Base-by-base conservation (phyloP, 1,140 invertebrate species). In the Danaus melanippus region DNA sequence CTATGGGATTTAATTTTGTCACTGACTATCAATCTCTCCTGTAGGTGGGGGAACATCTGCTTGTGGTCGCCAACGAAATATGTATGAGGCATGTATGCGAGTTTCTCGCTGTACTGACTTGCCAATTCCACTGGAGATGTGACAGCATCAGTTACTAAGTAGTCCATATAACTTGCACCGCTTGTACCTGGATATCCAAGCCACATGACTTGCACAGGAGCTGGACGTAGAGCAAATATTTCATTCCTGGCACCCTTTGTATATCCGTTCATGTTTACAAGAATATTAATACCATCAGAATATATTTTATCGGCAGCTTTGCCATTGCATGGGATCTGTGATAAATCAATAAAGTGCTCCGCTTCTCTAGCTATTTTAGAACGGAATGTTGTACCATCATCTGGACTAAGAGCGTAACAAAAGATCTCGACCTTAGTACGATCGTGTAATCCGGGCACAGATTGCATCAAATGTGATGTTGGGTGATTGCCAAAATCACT, bases 231-330 rank as follows among this genome's bases (percentile, higher is more conserved):
- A 0, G 98, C 98, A 85, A 99, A 99, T 58, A 99, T 98, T 88
- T 99, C 98, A 89, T 99, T 99, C 49, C 94, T 87, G 0, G 97
- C 97, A 4, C 98, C 98, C 86, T 99, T 99, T 0, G 98, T 99
- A 74, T 99, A 99, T 0, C 98, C 98, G 86, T 99, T 99, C 98
- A 99, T 99, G 78, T 99, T 99, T 0, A 99, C 95, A 6, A 99
- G 89, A 83, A 99, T 96, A 76, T 99, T 95, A 78, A 99, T 97
- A 40, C 97, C 97, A 87, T 99, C 98, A 3, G 89, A 85, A 79
- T 97, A 92, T 49, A 99, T 99, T 64, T 93, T 91, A 85, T 99
- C 98, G 8, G 98, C 98, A 1, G 98, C 98, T 88, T 98, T 98
- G 9, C 97, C 98, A 87, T 99, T 99, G 84, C 97, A 99, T 0